A percentile compares a stretch with the other conserved stretches of the same genome.
These are phyloP conservation scores for Drosophila pectinifera DNA, from an alignment of 1,140 invertebrate species.

Conservation along the genomic window DNA sequence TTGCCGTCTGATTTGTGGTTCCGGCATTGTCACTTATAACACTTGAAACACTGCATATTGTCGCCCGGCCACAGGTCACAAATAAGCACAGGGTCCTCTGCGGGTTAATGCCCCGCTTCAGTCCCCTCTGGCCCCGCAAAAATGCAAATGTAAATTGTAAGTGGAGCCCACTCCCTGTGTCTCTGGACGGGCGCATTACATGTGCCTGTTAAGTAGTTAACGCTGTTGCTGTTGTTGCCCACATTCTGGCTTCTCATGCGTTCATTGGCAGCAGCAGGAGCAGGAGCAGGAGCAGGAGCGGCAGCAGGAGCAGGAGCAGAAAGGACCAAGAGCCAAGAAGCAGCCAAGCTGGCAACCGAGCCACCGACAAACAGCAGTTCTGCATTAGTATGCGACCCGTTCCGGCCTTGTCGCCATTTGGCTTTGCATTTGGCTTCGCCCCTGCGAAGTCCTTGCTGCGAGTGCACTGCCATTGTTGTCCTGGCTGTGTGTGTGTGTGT, in stretches of 20 bases:
- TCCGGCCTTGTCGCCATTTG: conserved; percentile 43
- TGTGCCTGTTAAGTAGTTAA: conserved; percentile 63
- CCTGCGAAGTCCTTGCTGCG: conserved; percentile 1
- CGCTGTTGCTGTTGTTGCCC: conserved; percentile 56
- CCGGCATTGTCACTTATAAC: conserved; percentile 20
- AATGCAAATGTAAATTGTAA: conserved; percentile 60
- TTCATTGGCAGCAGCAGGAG: conserved; percentile 43
- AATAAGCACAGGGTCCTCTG: conserved; percentile 8
- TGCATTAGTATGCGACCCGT: conserved; percentile 56
- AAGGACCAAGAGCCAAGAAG: conserved; percentile 3
- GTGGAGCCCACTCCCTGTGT: conserved; percentile 5
- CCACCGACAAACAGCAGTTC: conserved; percentile 62
- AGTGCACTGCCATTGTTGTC: conserved; percentile 18
- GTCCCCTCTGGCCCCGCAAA: background rate
- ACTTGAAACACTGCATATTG: conserved; percentile 26
- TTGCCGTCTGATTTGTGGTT: conserved; percentile 48
- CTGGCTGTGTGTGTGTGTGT: too few species aligned
- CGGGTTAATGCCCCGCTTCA: conserved; percentile 9
- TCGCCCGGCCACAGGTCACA: conserved; percentile 43
- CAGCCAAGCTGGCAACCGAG: conserved; percentile 4
- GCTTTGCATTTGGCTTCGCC: conserved; percentile 11
- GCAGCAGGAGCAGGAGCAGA: background rate
- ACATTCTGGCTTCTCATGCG: conserved; percentile 57
- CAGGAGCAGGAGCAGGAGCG: background rate
- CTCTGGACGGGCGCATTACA: conserved; percentile 47